Percentiles rank a stretch among this genome's conserved stretches.
These are phyloP conservation scores for Archivesica marissinica DNA, from an alignment of 1,140 invertebrate genomes.

Conservation along the genomic window DNA sequence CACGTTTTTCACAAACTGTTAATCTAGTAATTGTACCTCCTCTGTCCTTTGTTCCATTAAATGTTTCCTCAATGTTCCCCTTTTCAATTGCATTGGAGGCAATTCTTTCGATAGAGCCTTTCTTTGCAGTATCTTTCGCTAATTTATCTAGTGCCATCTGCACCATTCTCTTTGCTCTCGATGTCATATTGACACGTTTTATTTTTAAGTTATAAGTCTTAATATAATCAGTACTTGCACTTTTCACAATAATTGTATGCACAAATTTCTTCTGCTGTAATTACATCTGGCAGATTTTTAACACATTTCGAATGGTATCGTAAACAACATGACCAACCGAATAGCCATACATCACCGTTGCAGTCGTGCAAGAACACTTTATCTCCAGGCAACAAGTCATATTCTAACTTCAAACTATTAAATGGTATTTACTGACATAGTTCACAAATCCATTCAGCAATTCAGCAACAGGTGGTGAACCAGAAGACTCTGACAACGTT, in stretches of 20 bases:
- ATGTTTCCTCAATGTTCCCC: too few species aligned
- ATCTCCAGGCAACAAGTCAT: conserved; percentile 8
- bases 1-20: too few species aligned
- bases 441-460: conserved; percentile 41
- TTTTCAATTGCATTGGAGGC: too few species aligned
- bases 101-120: too few species aligned
- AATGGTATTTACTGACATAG: background rate
- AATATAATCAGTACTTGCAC: too few species aligned
- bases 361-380: conserved; percentile 10
- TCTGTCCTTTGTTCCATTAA: too few species aligned
- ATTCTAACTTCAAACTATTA: conserved; percentile 32
- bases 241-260: conserved; percentile 12
- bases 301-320: conserved; percentile 28
- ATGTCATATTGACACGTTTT: too few species aligned
- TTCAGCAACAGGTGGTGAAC: background rate
- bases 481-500: conserved; percentile 26
- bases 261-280: background rate
- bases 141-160: too few species aligned
- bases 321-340: conserved; percentile 3
- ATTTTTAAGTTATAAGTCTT: too few species aligned
- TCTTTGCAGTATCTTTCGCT: too few species aligned
- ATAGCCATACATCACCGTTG: conserved; percentile 17
- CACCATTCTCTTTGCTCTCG: too few species aligned
- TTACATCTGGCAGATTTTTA: conserved; percentile 4
- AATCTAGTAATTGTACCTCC: too few species aligned